Conservation (phyloP, 53 echinoderm and acorn worm genomes). For the Mesocentrotus franciscanus region DNA sequence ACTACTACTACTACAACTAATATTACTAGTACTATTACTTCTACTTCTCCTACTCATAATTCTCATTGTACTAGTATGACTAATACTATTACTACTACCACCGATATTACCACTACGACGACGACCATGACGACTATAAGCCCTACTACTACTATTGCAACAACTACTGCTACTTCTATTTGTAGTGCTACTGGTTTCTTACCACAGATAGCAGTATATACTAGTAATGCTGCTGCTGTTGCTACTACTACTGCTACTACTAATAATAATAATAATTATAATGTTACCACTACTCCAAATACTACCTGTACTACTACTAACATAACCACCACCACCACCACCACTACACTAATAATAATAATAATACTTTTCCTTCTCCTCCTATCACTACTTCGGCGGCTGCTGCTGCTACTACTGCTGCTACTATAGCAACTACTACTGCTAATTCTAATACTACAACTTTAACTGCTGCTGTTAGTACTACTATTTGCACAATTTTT, state of each 20-base stretch:
- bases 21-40: background rate
- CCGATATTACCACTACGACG: background rate
- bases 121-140: background rate
- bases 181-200: background rate
- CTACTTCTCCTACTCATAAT: background rate
- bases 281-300: background rate
- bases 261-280: background rate
- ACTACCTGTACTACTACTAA: slow-evolving; percentile 27
- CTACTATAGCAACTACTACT: background rate
- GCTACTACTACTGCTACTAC: slow-evolving; percentile 14
- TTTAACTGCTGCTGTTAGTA: background rate
- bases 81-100: background rate
- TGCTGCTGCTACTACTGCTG: slow-evolving; percentile 9
- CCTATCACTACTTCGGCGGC: background rate
- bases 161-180: background rate
- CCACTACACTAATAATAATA: background rate
- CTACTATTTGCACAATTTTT: too few relatives aligned
- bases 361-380: slow-evolving; percentile 35
- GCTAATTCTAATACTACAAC: background rate
- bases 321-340: slow-evolving; percentile 8
- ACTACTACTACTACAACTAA: background rate
- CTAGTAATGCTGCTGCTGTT: slow-evolving; percentile 40
- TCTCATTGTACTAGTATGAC: background rate
- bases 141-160: background rate
- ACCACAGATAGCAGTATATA: slow-evolving; percentile 43